These are phyloP conservation scores for Myotis brandtii DNA, from an alignment of 2,113 vertebrate genomes.

Conservation along the genomic window DNA sequence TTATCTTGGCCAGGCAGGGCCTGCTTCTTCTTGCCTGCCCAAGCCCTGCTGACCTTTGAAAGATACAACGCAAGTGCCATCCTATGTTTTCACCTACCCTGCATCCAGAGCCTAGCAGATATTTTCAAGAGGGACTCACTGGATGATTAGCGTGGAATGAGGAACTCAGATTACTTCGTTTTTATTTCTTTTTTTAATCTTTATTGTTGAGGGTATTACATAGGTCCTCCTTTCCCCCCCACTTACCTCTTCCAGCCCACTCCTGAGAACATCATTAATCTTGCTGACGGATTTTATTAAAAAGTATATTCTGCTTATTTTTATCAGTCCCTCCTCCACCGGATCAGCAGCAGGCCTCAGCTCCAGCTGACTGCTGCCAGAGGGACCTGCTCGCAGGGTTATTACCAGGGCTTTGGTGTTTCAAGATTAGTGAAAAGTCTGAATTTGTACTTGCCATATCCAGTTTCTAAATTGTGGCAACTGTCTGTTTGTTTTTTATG, in stretches of 20 bases:
- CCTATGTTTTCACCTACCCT: background rate
- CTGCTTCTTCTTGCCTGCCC: background rate
- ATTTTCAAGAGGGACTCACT: background rate
- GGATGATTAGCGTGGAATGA: background rate
- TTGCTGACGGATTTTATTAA: too few species aligned
- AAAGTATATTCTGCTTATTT: too few species aligned
- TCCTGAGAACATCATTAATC: too few species aligned
- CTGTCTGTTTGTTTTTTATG: background rate
- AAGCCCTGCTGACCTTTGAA: background rate
- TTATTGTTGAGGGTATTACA: background rate
- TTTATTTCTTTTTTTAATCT: background rate
- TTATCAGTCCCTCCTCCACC: too few species aligned
- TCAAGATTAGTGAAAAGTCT: background rate
- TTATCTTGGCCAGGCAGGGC: background rate
- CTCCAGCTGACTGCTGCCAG: rapidly evolving
- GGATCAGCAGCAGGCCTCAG: background rate
- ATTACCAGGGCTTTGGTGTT: background rate
- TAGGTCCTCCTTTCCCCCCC: too few species aligned
- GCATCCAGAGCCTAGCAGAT: background rate
- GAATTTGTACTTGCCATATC: background rate
- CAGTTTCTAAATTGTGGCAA: background rate
- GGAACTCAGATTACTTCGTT: background rate
- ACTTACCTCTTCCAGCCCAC: too few species aligned
- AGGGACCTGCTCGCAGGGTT: background rate
- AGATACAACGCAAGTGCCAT: background rate